Evolutionary conservation across 2,888 invertebrate species (phyloP).

Genomic region (Silvanus unidentatus): DNA sequence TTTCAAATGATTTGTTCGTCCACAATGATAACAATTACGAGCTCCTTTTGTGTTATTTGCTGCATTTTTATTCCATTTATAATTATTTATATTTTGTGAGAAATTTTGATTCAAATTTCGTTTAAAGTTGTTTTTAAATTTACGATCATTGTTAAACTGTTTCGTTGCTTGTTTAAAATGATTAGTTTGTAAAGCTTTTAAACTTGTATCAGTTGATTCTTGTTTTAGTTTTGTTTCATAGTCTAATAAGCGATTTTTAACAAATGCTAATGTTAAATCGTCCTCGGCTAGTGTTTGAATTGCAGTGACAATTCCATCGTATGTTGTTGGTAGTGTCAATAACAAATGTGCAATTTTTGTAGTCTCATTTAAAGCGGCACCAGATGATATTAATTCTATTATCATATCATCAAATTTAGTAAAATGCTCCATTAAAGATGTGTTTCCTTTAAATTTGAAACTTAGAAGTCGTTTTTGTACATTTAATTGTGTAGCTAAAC

Average conservation of each 20-base stretch:
- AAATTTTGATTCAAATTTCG: no score
- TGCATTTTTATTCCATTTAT: no score
- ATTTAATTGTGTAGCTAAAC: slow-evolving; percentile 16
- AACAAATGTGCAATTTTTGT: slow-evolving; percentile 34
- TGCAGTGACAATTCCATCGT: slow-evolving; percentile 35
- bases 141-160: no score
- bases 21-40: slow-evolving; percentile 5
- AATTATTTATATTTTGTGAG: no score
- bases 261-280: slow-evolving; percentile 32
- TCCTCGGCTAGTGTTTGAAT: slow-evolving; percentile 34
- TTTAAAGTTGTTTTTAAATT: no score
- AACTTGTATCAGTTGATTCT: background rate
- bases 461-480: slow-evolving; percentile 10
- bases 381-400: slow-evolving; percentile 28
- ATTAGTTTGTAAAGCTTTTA: background rate
- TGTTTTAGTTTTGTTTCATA: slow-evolving; percentile 18
- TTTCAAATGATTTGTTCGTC: slow-evolving; percentile 6
- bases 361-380: slow-evolving; percentile 32
- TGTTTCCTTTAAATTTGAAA: slow-evolving; percentile 9
- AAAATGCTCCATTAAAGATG: slow-evolving; percentile 24
- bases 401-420: slow-evolving; percentile 32
- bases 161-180: no score
- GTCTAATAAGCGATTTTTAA: slow-evolving; percentile 25
- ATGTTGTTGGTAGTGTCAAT: slow-evolving; percentile 30
- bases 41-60: no score